phyloP scores from a whole-genome alignment of 2,113 vertebrate species.

The Ctenodactylus gundi region DNA sequence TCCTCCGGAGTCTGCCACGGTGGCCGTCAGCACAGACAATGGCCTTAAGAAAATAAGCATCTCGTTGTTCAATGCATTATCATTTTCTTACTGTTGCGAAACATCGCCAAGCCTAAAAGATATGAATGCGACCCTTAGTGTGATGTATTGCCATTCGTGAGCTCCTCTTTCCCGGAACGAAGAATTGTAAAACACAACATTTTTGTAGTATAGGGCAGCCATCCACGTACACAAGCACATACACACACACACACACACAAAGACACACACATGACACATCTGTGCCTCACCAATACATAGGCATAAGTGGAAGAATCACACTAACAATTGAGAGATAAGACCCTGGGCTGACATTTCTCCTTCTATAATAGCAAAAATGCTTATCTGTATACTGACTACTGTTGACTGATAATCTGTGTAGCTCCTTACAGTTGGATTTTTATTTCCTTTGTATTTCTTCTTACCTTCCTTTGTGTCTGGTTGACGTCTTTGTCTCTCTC shows the following conservation, averaged over 20 bases:
- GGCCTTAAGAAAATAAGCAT: not conserved
- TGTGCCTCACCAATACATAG: not conserved
- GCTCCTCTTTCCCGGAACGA: not conserved
- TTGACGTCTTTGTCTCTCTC: not conserved
- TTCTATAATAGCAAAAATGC: not conserved
- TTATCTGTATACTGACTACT: not conserved
- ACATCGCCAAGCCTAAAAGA: not conserved
- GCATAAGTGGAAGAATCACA: not conserved
- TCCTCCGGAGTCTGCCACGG: not conserved
- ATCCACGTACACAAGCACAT: not conserved
- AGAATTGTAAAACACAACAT: not conserved
- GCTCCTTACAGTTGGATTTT: not conserved
- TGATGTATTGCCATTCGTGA: not conserved
- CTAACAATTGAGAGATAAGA: not conserved
- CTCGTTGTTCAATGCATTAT: not conserved
- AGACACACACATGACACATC: not conserved
- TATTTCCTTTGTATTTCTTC: not conserved
- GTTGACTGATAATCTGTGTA: not conserved
- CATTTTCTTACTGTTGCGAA: not conserved
- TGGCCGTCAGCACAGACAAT: not conserved
- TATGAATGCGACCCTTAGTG: not conserved
- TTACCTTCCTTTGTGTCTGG: not conserved
- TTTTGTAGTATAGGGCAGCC: not conserved
- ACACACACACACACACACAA: not conserved
- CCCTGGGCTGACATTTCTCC: not conserved